Evolutionary conservation across 1,140 invertebrate species (phyloP), one percentile per base, ranked within the genome.

Genomic region (Pygmarrhopalites habei): DNA sequence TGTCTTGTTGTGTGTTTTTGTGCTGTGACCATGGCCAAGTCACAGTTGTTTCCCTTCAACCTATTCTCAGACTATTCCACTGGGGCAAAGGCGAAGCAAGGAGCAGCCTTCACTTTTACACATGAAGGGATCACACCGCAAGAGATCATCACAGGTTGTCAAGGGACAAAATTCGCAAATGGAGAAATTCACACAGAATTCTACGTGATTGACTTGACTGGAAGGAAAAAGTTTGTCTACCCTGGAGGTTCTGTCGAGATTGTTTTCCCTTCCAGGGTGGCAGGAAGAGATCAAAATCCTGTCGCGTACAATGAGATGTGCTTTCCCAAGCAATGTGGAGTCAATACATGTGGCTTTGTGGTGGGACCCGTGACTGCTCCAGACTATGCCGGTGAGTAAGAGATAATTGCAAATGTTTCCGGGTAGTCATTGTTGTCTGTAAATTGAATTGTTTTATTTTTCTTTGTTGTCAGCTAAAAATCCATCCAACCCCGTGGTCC

Each of bases 41-140:
- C 32, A 35, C 15, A 5, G 15, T 35, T n/a, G n/a, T 35, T 35
- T 35, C 32, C 32, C 32, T 35, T 7, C 32, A 35, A 35, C 15
- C 5, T 35, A 7, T 15, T 7, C 32, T 35, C 5, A 15, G 15
- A 5, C 5, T 15, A 35, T 5, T 35, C 32, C 32, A 35, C 15
- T 15, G 5, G 23, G 44, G 4, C 44, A 5, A n/a, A 5, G 7
- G 7, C 44, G 4, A 25, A 5, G 5, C n/a, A 47, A 25, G n/a
- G 7, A 41, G 39, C 39, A 41, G 12, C n/a, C 12, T 41, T 47
- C n/a, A n/a, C 10, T 10, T 67, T 67, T 58, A 62, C 25, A 19
- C 53, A 67, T 46, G 61, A 67, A 47, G 58, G 49, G 14, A 35
- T 67, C 17, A 59, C 65, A 4, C 65, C 65, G 1, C 61, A 67